Conservation (phyloP, 2,888 invertebrate genomes). For the Acleris holmiana region DNA sequence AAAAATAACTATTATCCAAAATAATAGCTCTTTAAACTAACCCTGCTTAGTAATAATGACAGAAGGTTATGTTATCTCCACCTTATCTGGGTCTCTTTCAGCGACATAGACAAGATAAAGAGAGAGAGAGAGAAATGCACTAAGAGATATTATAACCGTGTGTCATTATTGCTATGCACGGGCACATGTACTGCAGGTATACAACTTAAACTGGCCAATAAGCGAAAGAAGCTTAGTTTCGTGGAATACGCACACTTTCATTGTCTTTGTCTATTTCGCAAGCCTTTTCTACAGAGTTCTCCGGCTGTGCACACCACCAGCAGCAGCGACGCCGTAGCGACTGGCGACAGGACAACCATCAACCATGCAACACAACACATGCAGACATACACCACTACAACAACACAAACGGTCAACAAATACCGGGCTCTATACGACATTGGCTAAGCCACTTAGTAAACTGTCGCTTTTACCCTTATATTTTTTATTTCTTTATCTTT, state of each 20-base stretch:
- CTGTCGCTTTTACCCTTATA: too few relatives aligned
- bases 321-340: conserved; percentile 75
- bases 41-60: too few relatives aligned
- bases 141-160: too few relatives aligned
- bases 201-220: conserved; percentile 33
- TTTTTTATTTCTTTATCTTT: too few relatives aligned
- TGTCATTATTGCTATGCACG: too few relatives aligned
- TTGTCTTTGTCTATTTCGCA: conserved; percentile 60
- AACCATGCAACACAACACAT: conserved; percentile 71
- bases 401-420: conserved; percentile 31
- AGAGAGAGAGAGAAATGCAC: too few relatives aligned
- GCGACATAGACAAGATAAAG: too few relatives aligned
- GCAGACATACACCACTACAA: conserved; percentile 46
- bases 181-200: neutral
- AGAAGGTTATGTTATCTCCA: too few relatives aligned
- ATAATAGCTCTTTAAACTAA: too few relatives aligned
- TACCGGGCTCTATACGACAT: neutral
- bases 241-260: conserved; percentile 69
- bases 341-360: conserved; percentile 77
- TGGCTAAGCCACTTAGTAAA: too few relatives aligned
- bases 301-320: conserved; percentile 68
- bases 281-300: conserved; percentile 64
- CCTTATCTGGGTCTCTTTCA: too few relatives aligned
- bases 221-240: conserved; percentile 28
- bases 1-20: conserved; percentile 16